Evolutionary conservation across 2,113 vertebrate genomes (phyloP), one percentile per base, ranked within the genome.

Genomic region (Hippolais icterina): DNA sequence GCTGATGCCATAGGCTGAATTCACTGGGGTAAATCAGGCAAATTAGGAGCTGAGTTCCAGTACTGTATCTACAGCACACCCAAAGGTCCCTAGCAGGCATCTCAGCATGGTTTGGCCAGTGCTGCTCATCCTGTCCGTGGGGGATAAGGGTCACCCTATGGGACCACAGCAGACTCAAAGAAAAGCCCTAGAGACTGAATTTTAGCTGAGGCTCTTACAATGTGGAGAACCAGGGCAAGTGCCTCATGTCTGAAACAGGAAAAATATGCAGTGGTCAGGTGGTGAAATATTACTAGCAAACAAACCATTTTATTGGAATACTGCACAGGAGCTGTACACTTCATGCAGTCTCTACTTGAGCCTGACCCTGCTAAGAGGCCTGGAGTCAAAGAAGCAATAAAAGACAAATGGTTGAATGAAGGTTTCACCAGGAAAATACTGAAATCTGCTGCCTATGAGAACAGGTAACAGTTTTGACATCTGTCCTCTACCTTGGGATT

Each of bases 341-440:
- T 99, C 63, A 97, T 98, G 83, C 93, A 98, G 93, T 98, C 98
- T 64, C 98, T 98, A 39, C 97, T 99, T 80, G 98, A 99, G 94
- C 98, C 98, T 4, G 98, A 99, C 90, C 98, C 98, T 15, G 81
- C 54, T 23, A 98, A 99, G 93, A 97, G 98, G 21, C 98, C 98
- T 57, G 97, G 97, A 74, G 78, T 97, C 80, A 98, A 97, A 97
- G 97, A 98, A 87, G 98, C 97, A 28, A 98, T 98, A 97, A 98
- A 98, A 97, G 97, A 98, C 79, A 98, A 97, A 91, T 98, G 98
- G 98, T 65, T 99, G 90, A 98, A 98, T 0, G 97, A 99, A 96
- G 98, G 98, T 69, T 98, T 96, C 59, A 83, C 97, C 33, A 96
- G 97, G 93, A 99, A 98, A 97, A 77, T 87, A 31, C 72, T 97